These are phyloP conservation scores for Trichopria drosophilae DNA, from an alignment of 2,888 invertebrate genomes.

Conservation along the genomic window DNA sequence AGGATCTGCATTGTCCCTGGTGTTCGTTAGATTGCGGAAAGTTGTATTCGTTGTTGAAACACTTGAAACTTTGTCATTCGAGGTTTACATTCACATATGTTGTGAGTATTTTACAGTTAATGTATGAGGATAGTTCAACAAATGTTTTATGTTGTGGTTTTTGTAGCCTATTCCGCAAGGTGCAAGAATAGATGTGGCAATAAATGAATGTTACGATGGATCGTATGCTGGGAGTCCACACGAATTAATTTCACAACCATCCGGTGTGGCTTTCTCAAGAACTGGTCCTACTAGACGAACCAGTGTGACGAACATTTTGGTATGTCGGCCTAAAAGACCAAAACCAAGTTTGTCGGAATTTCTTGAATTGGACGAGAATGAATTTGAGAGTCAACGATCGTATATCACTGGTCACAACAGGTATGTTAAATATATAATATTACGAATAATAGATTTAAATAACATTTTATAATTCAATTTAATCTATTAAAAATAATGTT, in stretches of 20 bases:
- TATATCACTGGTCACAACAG: slow-evolving; percentile 89
- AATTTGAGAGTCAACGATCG: slow-evolving; percentile 81
- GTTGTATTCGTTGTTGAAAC: slow-evolving; percentile 87
- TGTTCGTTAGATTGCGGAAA: slow-evolving; percentile 87
- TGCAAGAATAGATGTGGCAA: slow-evolving; percentile 90
- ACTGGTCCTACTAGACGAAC: slow-evolving; percentile 74
- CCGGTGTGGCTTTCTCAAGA: slow-evolving; percentile 72
- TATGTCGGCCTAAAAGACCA: slow-evolving; percentile 72
- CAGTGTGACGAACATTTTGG: slow-evolving; percentile 76
- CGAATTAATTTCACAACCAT: slow-evolving; percentile 76
- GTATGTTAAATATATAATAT: slow-evolving; percentile 53
- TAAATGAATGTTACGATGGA: slow-evolving; percentile 93
- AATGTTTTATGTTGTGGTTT: slow-evolving; percentile 10
- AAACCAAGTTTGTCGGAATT: slow-evolving; percentile 82
- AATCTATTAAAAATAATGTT: slow-evolving; percentile 1
- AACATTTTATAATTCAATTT: slow-evolving; percentile 7
- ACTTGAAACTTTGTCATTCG: slow-evolving; percentile 90
- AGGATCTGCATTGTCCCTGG: slow-evolving; percentile 94
- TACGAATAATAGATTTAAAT: neutral
- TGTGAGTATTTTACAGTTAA: slow-evolving; percentile 64
- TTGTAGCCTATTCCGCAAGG: slow-evolving; percentile 73
- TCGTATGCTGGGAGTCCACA: slow-evolving; percentile 93
- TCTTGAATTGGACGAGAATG: slow-evolving; percentile 83
- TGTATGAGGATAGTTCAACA: slow-evolving; percentile 41
- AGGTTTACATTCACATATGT: slow-evolving; percentile 91